Evolutionary conservation across 2,113 vertebrate genomes (phyloP).

Genomic region (Hirundichthys speculiger): DNA sequence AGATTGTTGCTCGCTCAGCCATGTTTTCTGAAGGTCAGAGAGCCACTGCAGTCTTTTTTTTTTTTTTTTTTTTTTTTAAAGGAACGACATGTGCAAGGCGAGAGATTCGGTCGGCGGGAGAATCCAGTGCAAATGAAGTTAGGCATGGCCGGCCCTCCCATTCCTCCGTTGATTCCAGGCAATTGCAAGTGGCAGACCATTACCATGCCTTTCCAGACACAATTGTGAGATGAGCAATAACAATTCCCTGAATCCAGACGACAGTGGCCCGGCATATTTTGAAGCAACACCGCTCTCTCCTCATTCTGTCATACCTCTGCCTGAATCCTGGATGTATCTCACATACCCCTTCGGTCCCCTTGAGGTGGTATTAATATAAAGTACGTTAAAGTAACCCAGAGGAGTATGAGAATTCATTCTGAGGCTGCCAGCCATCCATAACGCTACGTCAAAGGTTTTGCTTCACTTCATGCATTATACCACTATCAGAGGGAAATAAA

Average conservation of each 20-base stretch:
- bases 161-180: constrained; percentile 60
- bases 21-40: constrained; percentile 81
- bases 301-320: constrained; percentile 43
- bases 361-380: constrained; percentile 58
- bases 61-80: constrained; percentile 17
- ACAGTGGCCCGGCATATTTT: constrained; percentile 53
- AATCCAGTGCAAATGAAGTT: constrained; percentile 75
- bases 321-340: constrained; percentile 41
- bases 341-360: constrained; percentile 29
- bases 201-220: constrained; percentile 63
- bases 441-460: constrained; percentile 56
- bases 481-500: constrained; percentile 52
- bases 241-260: constrained; percentile 59
- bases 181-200: constrained; percentile 75
- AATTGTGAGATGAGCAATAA: constrained; percentile 53
- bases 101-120: constrained; percentile 38
- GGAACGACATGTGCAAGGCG: constrained; percentile 40
- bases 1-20: constrained; percentile 76
- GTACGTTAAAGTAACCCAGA: constrained; percentile 55
- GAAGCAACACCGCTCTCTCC: constrained; percentile 34
- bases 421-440: constrained; percentile 43
- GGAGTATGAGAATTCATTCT: constrained; percentile 41
- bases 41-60: constrained; percentile 52
- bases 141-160: constrained; percentile 48
- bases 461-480: constrained; percentile 38